Base-by-base conservation (phyloP, 2,113 vertebrate genomes). In the Boulengeromyrus knoepffleri region DNA sequence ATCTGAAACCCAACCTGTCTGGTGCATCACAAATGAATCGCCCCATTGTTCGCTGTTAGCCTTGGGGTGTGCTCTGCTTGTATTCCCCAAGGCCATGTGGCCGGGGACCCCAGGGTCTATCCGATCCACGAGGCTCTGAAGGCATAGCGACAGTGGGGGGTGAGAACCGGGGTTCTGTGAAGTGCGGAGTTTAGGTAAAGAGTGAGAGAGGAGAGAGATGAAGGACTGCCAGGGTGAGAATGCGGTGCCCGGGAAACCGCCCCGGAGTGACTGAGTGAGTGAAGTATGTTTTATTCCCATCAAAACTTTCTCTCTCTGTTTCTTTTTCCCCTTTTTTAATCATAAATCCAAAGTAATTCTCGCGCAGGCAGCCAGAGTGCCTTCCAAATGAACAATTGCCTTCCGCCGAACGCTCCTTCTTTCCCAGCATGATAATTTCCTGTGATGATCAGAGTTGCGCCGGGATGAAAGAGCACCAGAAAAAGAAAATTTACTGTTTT, bases 401-500 rank as follows among this genome's bases (percentile, higher is more conserved):
- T 94, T 94, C 93, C 93, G 91, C 93, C 92, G 93, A 93, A 91
- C 90, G 92, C 92, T 66, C 74, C 85, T 45, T 93, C 92, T 94
- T 94, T 93, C 94, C 93, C 87, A 90, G 93, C 94, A 95, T 96
- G 95, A 93, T 95, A 95, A 96, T 96, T 94, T 94, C 93, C 92
- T 95, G 91, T 95, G 95, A 95, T 94, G 94, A 95, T 96, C 95
- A 95, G 94, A 96, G 93, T 93, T 93, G 92, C 91, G 85, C 90
- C 13, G 90, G 95, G 95, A 95, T 95, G 95, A 95, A 95, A 95
- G 95, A 93, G 90, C 91, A 91, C 92, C 27, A 92, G 62, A 85
- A 80, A 85, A 85, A 88, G 58, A 90, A 80, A 90, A 85, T 90
- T 80, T 80, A 36, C 84, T 24, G 31, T 9, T 84, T 56, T 85